These are phyloP conservation scores for Brachypteracias leptosomus DNA, from an alignment of 2,113 vertebrate species.

Conservation along the genomic window DNA sequence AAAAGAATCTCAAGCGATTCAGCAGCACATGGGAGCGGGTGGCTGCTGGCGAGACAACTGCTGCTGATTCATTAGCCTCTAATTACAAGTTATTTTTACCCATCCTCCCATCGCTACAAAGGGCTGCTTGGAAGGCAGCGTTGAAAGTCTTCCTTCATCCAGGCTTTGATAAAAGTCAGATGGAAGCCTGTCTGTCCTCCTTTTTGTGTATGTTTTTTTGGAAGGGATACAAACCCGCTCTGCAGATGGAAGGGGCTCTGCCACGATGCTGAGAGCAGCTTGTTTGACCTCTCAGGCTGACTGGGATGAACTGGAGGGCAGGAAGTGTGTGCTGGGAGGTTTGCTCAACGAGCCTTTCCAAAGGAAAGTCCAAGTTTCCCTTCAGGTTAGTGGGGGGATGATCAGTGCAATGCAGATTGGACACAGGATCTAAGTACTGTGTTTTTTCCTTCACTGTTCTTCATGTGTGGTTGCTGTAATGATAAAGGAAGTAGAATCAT, in stretches of 20 bases:
- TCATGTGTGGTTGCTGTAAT: neutral
- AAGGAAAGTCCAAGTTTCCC: neutral
- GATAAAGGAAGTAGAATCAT: neutral
- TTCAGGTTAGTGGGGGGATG: neutral
- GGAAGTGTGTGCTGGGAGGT: neutral
- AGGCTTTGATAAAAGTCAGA: conserved; percentile 14
- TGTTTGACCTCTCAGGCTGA: accelerated
- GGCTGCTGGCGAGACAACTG: conserved; percentile 12
- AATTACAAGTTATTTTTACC: conserved; percentile 54
- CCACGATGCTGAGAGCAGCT: neutral
- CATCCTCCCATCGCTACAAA: conserved; percentile 16
- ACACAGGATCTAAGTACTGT: neutral
- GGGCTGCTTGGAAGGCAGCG: neutral
- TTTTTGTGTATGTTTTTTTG: neutral
- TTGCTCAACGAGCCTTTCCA: neutral
- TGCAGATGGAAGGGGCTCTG: neutral
- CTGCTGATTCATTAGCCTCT: conserved; percentile 43
- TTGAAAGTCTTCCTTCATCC: conserved; percentile 12
- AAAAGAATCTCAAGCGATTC: neutral
- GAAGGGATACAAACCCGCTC: neutral
- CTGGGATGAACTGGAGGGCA: neutral
- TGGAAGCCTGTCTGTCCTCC: neutral
- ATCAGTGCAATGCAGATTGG: neutral
- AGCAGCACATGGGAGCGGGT: neutral
- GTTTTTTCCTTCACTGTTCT: neutral